Conservation (phyloP, 1,140 invertebrate genomes). For the Neuroterus valhalla region DNA sequence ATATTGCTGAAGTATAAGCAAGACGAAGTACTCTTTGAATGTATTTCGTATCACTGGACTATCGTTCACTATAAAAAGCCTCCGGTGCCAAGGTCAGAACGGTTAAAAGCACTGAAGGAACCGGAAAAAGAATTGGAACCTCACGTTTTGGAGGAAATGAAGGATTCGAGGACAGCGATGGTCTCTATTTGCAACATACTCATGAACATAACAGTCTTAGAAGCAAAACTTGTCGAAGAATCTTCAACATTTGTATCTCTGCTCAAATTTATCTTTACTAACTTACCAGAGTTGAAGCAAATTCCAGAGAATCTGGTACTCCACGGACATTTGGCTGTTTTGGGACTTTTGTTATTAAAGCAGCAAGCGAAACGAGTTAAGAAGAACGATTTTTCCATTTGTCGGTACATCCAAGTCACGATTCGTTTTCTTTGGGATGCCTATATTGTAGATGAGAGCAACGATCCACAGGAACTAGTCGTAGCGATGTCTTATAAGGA, state of each 20-base stretch:
- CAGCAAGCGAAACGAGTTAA: conserved; percentile 87
- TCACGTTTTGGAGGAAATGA: conserved; percentile 85
- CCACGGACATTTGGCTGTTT: conserved; percentile 87
- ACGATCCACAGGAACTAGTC: conserved; percentile 86
- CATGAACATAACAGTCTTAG: conserved; percentile 93
- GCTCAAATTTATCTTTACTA: conserved; percentile 90
- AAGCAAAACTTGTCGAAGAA: conserved; percentile 86
- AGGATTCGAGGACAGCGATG: conserved; percentile 87
- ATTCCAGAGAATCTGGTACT: conserved; percentile 89
- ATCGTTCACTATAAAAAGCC: conserved; percentile 91
- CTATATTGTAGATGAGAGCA: conserved; percentile 90
- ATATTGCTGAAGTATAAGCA: conserved; percentile 87
- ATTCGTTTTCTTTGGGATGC: conserved; percentile 95
- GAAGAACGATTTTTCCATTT: conserved; percentile 91
- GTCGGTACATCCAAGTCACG: conserved; percentile 89
- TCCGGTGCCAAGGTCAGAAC: conserved; percentile 84
- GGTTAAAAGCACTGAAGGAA: conserved; percentile 82
- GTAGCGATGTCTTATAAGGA: conserved; percentile 90
- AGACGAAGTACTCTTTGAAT: conserved; percentile 87
- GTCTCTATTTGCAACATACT: conserved; percentile 92
- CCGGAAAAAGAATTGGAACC: conserved; percentile 84
- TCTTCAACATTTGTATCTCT: conserved; percentile 85
- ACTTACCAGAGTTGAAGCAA: conserved; percentile 89
- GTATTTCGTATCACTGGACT: conserved; percentile 88
- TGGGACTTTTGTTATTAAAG: conserved; percentile 89